Evolutionary conservation across 2,113 vertebrate genomes (phyloP).

Genomic region (Phylloscopus trochilus): DNA sequence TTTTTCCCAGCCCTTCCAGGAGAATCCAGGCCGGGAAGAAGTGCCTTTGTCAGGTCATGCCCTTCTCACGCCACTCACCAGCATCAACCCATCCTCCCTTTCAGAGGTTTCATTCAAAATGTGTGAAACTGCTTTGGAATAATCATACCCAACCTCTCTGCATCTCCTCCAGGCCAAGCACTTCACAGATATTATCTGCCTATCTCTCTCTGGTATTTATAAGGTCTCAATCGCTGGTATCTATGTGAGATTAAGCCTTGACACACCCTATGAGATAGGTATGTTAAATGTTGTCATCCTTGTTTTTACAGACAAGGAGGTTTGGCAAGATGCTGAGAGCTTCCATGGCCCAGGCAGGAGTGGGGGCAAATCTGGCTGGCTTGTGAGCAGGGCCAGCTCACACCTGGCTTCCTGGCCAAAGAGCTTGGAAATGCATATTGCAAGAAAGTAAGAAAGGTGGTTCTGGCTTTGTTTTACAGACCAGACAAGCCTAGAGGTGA

Average conservation of each 20-base stretch:
- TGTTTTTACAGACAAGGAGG: conserved; percentile 54
- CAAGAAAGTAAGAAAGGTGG: background rate
- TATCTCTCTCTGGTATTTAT: conserved; percentile 49
- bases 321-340: conserved; percentile 16
- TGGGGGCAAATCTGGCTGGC: background rate
- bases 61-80: background rate
- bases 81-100: background rate
- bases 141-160: background rate
- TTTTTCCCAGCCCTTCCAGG: background rate
- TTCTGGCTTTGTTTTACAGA: background rate
- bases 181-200: conserved; percentile 54
- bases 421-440: background rate
- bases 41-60: background rate
- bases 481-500: background rate
- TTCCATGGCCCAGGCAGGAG: background rate
- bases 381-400: background rate
- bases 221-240: conserved; percentile 45
- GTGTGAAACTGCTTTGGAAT: conserved; percentile 37
- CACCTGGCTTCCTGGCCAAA: background rate
- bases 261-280: conserved; percentile 55
- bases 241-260: conserved; percentile 44
- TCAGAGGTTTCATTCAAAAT: background rate
- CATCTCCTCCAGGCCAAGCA: conserved; percentile 44
- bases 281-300: conserved; percentile 53
- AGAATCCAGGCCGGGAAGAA: background rate